These are phyloP conservation scores for Dasypus novemcinctus DNA, from an alignment of 2,113 vertebrate species.

Conservation along the genomic window DNA sequence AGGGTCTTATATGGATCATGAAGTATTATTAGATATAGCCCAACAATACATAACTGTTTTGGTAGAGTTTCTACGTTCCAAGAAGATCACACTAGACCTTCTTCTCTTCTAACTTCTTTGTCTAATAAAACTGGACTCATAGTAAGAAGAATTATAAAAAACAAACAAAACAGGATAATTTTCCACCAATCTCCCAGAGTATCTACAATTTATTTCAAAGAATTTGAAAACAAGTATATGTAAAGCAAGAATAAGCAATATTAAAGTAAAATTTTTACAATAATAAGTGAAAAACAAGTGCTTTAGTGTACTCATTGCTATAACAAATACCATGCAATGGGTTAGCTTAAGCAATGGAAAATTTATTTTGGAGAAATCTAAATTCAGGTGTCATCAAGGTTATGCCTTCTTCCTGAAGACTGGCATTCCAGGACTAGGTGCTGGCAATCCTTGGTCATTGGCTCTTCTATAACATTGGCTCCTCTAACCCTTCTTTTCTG, in stretches of 20 bases:
- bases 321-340: too few relatives aligned
- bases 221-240: neutral
- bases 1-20: neutral
- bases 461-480: too few relatives aligned
- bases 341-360: too few relatives aligned
- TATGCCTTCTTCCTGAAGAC: too few relatives aligned
- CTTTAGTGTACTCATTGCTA: too few relatives aligned
- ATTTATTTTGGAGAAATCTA: too few relatives aligned
- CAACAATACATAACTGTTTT: neutral
- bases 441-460: too few relatives aligned
- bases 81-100: neutral
- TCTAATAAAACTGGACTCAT: neutral
- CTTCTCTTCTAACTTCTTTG: neutral
- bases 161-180: neutral
- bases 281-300: neutral
- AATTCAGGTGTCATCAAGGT: too few relatives aligned
- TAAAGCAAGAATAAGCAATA: neutral
- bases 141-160: neutral
- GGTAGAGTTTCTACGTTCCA: neutral
- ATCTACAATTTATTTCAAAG: neutral
- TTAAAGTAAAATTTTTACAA: neutral
- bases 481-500: too few relatives aligned
- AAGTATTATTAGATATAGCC: neutral
- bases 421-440: too few relatives aligned
- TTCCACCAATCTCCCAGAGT: neutral